Evolutionary conservation across 1,140 invertebrate species (phyloP), one percentile per base, ranked within the genome.

Genomic region (Orius insidiosus): DNA sequence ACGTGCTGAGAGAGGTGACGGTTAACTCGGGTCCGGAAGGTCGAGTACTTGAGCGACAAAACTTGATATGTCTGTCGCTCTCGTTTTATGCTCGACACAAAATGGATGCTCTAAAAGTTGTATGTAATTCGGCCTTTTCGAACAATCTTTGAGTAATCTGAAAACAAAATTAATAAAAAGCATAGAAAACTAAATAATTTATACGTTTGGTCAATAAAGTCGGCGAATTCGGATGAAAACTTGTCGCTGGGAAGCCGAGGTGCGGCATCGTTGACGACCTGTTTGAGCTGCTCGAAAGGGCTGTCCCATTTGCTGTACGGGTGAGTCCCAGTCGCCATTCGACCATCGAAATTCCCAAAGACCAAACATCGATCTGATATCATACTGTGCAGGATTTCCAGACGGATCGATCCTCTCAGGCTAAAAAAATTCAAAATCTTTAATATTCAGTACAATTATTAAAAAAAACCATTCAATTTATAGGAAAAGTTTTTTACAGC

Each of bases 301-400:
- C 82, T 88, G 51, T 84, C 85, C 90, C 90, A 96, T 54, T 16
- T 43, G 18, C 18, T 43, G 62, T 96, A 97, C 0, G 93, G 93
- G 64, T 96, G 96, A 45, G 74, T 76, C 10, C 90, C 90, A 7
- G 86, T 94, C 0, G 90, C 85, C 15, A 95, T 67, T 95, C 90
- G 72, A 93, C 85, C 50, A 92, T 63, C 9, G 84, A 87, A 49
- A 87, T 88, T 6, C 84, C 84, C 43, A 97, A 66, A 18, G 88
- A 94, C 90, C 92, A 96, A 9, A 97, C 89, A 63, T 95, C 92
- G 30, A 93, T 46, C 89, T 74, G 1, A 96, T 86, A 61, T 95
- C 92, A 56, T 97, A 97, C 18, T 85, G 82, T 7, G 53, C 49
- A 46, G 75, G 72, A 44, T 74, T 80, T 36, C 75, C 71, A 57